Conservation (phyloP, 2,113 vertebrate species). For the Tragelaphus buxtoni region DNA sequence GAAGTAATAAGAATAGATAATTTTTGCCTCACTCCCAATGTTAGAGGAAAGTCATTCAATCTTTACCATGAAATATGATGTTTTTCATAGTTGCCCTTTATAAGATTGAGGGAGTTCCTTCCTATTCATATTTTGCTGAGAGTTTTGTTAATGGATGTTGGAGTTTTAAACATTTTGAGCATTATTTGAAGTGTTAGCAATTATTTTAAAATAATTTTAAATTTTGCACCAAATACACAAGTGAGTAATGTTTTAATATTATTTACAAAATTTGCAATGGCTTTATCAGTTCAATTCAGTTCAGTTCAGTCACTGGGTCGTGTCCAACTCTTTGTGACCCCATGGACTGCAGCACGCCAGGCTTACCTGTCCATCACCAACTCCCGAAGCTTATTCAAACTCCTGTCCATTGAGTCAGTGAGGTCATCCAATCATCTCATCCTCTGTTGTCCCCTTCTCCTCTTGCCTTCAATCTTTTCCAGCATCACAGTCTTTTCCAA, state of each 20-base stretch:
- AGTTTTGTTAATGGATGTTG: background rate
- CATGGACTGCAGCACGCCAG: background rate
- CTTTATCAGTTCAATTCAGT: background rate
- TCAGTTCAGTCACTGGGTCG: background rate
- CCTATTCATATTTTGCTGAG: background rate
- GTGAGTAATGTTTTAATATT: background rate
- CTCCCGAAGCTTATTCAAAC: background rate
- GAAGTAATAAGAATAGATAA: background rate
- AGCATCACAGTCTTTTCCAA: background rate
- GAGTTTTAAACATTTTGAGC: background rate
- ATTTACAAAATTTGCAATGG: background rate
- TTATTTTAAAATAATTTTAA: background rate
- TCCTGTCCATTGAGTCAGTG: background rate
- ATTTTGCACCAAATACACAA: background rate
- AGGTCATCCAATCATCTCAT: background rate
- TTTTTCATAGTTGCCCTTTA: background rate
- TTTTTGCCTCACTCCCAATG: background rate
- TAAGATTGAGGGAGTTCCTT: background rate
- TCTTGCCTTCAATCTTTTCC: background rate
- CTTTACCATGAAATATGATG: background rate
- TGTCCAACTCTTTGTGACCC: background rate
- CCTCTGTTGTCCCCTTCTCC: background rate
- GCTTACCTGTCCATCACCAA: background rate
- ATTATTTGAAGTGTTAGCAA: background rate
- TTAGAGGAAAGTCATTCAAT: background rate